Evolutionary conservation across 2,113 vertebrate genomes (phyloP).

Genomic region (Bujurquina vittata): DNA sequence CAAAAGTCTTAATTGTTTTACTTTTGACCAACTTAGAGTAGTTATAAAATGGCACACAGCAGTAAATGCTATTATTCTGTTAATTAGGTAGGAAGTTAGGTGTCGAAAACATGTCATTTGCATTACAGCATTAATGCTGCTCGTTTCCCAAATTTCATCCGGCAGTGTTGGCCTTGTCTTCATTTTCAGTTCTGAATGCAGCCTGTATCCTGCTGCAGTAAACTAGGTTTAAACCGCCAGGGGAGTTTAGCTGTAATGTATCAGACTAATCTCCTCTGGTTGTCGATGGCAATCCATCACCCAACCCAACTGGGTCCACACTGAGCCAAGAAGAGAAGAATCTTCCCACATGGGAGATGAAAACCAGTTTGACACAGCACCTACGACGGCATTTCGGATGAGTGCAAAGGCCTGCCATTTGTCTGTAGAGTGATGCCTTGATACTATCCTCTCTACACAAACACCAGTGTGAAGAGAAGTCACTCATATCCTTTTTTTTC

Average conservation of each 20-base stretch:
- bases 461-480: neutral
- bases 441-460: neutral
- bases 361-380: slow-evolving; percentile 43
- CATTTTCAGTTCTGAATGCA: slow-evolving; percentile 41
- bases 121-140: slow-evolving; percentile 2
- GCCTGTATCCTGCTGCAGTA: slow-evolving; percentile 47
- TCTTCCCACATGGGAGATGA: slow-evolving; percentile 2
- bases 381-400: slow-evolving; percentile 40
- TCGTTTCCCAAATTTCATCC: slow-evolving; percentile 53
- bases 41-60: neutral
- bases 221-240: slow-evolving; percentile 56
- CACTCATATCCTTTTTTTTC: neutral
- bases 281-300: slow-evolving; percentile 55
- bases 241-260: slow-evolving; percentile 50
- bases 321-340: slow-evolving; percentile 10
- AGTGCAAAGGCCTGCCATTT: slow-evolving; percentile 26
- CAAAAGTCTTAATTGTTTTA: neutral
- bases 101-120: slow-evolving; percentile 12
- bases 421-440: slow-evolving; percentile 8
- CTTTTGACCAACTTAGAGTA: neutral
- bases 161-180: slow-evolving; percentile 41
- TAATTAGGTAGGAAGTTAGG: slow-evolving; percentile 1
- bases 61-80: neutral
- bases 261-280: slow-evolving; percentile 54
- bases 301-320: slow-evolving; percentile 25